phyloP scores from a whole-genome alignment of 2,797 vertebrate species.

The Halcyon leucocephala region DNA sequence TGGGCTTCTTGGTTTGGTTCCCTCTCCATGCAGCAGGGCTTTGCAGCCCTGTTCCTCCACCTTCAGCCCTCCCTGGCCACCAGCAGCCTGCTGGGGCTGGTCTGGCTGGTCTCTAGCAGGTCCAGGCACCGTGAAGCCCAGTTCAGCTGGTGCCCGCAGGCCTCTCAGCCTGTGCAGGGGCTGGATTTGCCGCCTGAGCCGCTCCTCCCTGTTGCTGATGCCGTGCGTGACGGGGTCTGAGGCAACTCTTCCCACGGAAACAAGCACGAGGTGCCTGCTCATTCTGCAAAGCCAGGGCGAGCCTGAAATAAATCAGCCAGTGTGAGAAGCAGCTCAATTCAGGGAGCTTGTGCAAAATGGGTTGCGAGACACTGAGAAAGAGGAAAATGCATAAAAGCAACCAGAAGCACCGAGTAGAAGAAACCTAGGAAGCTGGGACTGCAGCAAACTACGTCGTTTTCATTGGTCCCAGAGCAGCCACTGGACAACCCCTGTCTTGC shows the following conservation, averaged over 20 bases:
- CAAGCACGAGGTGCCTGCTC: accelerated
- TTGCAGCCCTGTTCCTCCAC: neutral
- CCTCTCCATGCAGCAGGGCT: neutral
- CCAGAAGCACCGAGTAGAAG: neutral
- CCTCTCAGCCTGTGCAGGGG: accelerated
- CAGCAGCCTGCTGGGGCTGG: neutral
- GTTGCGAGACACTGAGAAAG: neutral
- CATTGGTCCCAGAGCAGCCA: accelerated
- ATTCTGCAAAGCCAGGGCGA: neutral
- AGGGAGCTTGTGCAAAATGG: neutral
- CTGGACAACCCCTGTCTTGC: accelerated
- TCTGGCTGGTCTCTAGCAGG: accelerated
- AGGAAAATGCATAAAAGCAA: neutral
- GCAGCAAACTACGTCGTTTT: neutral
- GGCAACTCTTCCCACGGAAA: neutral
- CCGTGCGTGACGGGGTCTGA: accelerated
- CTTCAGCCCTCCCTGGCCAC: neutral
- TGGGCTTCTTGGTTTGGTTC: neutral
- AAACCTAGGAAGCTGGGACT: neutral
- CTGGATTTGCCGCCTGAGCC: accelerated
- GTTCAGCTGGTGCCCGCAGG: accelerated
- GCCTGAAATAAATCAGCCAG: neutral
- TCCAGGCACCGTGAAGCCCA: accelerated
- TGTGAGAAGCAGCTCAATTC: accelerated
- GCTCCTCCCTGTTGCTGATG: accelerated